These are phyloP conservation scores for Drosophila ficusphila DNA, from an alignment of 1,140 invertebrate genomes.

Conservation along the genomic window DNA sequence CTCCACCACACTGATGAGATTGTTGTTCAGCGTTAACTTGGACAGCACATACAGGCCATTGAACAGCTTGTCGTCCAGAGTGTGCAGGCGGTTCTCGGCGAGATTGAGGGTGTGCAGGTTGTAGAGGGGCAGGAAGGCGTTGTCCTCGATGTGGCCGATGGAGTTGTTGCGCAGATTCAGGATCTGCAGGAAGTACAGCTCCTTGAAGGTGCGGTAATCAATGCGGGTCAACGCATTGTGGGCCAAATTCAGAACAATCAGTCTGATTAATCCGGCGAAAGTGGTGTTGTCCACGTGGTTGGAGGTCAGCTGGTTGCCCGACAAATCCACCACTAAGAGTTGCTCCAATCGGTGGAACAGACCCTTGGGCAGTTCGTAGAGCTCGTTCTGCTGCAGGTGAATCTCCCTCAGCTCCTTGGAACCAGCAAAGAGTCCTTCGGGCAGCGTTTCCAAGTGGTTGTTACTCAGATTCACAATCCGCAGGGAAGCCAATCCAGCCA, in stretches of 20 bases:
- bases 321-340: constrained; percentile 93
- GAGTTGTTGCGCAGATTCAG: constrained; percentile 94
- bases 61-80: constrained; percentile 92
- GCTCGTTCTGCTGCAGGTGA: constrained; percentile 91
- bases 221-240: constrained; percentile 93
- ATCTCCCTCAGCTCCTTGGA: constrained; percentile 92
- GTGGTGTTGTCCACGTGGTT: constrained; percentile 92
- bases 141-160: constrained; percentile 93
- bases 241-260: constrained; percentile 93
- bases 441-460: constrained; percentile 91
- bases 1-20: constrained; percentile 92
- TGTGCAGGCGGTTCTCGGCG: constrained; percentile 92
- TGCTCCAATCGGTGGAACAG: constrained; percentile 93
- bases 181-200: constrained; percentile 94
- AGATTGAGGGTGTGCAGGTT: constrained; percentile 94
- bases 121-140: constrained; percentile 93
- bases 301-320: constrained; percentile 93
- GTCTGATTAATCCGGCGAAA: constrained; percentile 92
- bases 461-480: constrained; percentile 93
- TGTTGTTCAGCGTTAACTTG: constrained; percentile 93
- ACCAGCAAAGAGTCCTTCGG: constrained; percentile 91
- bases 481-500: constrained; percentile 90
- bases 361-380: constrained; percentile 91
- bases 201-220: constrained; percentile 93
- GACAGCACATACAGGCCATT: constrained; percentile 93